Base-by-base conservation (phyloP, 2,113 vertebrate species). In the Hypocryptadius cinnamomeus region DNA sequence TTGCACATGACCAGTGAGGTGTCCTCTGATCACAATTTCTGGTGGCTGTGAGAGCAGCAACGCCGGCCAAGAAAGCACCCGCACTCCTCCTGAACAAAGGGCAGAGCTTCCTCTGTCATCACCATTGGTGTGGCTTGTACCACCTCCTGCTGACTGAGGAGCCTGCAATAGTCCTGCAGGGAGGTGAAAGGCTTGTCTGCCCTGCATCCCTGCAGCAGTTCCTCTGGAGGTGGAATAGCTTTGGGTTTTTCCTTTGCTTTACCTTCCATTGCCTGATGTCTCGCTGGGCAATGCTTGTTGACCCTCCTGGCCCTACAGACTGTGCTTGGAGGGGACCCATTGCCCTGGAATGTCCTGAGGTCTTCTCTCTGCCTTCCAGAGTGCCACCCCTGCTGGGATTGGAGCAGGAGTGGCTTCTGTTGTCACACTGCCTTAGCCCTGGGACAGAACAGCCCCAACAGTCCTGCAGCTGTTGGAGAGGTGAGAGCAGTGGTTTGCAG, bases 81-180 rank as follows among this genome's bases (percentile, higher is more conserved):
- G 3, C 3, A 0, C 78, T 27, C 31, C 37, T 85, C 28, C 51
- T 82, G 61, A 74, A 3, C 2, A 15, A 1, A 1, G 47, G 45
- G 77, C 20, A 81, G 61, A 87, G 65, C 91, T 94, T 91, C 80
- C 77, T 95, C 80, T 66, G 45, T 44, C 53, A n/a, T 33, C 53
- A 35, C 21, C 30, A n/a, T 10, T 40, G 39, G 5, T 15, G 27
- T 51, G n/a, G 40, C 65, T 85, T 6, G 0, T 79, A 60, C 23
- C 74, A 87, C 92, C 81, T 73, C n/a, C 48, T 93, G 60, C 17
- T 82, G 66, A 28, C 66, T 87, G 79, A 77, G 21, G 47, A 91
- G 39, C 61, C 45, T 39, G 22, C 20, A 39, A 0, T 6, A 74
- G 27, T 27, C 53, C 48, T 56, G 64, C 65, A 63, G 44, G 1